Evolutionary conservation across 2,113 vertebrate species (phyloP).

Genomic region (Amazona guildingii): DNA sequence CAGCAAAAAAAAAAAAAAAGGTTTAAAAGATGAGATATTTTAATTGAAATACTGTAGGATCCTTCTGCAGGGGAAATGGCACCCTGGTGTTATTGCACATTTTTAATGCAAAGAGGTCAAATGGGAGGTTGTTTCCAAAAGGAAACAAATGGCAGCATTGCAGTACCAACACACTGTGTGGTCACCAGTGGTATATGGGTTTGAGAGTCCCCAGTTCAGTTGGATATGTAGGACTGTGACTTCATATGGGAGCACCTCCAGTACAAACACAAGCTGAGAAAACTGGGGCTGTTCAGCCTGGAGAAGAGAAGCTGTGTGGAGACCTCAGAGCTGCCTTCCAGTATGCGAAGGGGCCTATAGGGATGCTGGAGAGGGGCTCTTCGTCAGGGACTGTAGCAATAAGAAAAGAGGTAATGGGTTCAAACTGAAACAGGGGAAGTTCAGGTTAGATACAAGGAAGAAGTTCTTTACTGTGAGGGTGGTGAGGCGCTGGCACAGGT

Average conservation of each 20-base stretch:
- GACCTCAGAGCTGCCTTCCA: not conserved
- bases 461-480: too few relatives aligned
- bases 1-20: not conserved
- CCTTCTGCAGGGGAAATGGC: not conserved
- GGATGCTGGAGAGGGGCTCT: not conserved
- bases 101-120: not conserved
- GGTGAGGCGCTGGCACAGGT: too few relatives aligned
- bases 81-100: not conserved
- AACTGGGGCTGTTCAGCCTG: not conserved
- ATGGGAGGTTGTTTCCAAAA: not conserved
- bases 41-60: slow-evolving; percentile 48
- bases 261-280: not conserved
- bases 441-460: not conserved
- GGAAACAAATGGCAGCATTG: not conserved
- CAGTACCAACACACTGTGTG: not conserved
- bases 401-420: not conserved
- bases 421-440: not conserved
- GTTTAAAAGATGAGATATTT: slow-evolving; percentile 1
- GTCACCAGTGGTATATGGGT: accelerated
- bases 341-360: not conserved
- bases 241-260: not conserved
- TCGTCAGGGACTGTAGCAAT: not conserved
- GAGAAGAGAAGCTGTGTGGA: not conserved
- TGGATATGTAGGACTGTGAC: accelerated
- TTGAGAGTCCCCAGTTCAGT: not conserved